phyloP scores from a whole-genome alignment of 1,140 invertebrate species.

The Heliconius hermathena region DNA sequence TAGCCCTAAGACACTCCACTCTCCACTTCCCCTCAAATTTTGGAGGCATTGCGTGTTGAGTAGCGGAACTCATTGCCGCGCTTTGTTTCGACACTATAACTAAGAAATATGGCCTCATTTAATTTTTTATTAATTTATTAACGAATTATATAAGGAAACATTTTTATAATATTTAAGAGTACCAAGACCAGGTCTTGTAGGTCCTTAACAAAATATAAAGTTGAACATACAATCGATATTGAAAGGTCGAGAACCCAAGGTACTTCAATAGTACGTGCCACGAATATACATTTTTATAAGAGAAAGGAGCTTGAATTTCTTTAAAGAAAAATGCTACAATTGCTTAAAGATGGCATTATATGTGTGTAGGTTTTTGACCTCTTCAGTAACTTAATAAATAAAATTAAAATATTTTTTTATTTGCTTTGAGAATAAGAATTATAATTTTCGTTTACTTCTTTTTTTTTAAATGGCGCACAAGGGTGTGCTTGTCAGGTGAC shows the following conservation, averaged over 20 bases:
- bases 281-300: constrained; percentile 24
- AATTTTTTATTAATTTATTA: no score
- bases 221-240: neutral
- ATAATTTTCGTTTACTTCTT: no score
- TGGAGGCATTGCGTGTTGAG: neutral
- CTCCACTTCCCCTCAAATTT: neutral
- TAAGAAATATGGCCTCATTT: no score
- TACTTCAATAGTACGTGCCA: constrained; percentile 16
- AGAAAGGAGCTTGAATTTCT: constrained; percentile 22
- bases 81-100: neutral
- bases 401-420: neutral
- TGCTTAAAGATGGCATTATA: neutral
- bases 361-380: neutral
- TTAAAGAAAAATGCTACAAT: constrained; percentile 9
- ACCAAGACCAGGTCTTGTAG: neutral
- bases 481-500: no score
- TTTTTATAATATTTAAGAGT: no score
- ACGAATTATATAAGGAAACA: no score
- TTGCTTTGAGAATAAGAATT: no score
- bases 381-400: neutral
- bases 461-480: no score
- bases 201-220: neutral
- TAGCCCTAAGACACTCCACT: neutral
- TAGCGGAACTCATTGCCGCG: no score
- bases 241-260: constrained; percentile 9